Conservation (phyloP, 2,113 vertebrate genomes). For the Collichthys lucidus region DNA sequence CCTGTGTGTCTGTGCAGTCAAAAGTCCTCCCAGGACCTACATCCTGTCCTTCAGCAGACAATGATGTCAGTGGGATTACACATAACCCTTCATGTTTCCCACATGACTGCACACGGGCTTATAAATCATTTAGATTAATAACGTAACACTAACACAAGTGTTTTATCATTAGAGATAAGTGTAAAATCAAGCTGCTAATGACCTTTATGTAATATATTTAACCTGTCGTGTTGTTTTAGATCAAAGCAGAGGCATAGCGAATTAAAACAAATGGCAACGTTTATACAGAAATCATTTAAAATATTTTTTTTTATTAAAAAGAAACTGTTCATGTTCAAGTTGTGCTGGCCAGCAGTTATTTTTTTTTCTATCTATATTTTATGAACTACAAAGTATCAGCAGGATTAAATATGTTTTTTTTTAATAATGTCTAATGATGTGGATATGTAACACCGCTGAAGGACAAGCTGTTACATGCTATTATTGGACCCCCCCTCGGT, state of each 20-base stretch:
- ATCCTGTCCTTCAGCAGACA: background rate
- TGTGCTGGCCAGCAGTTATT: background rate
- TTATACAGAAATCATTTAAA: too few relatives aligned
- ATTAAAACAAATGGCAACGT: background rate
- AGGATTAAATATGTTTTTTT: too few relatives aligned
- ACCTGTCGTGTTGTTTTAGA: background rate
- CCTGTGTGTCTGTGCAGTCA: background rate
- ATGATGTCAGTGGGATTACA: too few relatives aligned
- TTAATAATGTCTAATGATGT: too few relatives aligned
- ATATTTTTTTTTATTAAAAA: too few relatives aligned
- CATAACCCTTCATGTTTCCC: too few relatives aligned
- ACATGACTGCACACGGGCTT: background rate
- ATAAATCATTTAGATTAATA: background rate
- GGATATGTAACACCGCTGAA: too few relatives aligned
- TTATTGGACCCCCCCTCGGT: background rate
- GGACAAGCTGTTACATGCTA: constrained; percentile 28
- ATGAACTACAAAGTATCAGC: too few relatives aligned
- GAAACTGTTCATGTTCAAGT: background rate
- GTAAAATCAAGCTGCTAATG: background rate
- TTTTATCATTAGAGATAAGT: background rate
- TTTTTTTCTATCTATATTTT: background rate
- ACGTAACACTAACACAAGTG: background rate
- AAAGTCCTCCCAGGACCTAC: background rate
- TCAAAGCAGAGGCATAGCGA: background rate
- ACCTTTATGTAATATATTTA: background rate